phyloP scores from a whole-genome alignment of 2,797 vertebrate species.

The Neosalanx taihuensis region DNA sequence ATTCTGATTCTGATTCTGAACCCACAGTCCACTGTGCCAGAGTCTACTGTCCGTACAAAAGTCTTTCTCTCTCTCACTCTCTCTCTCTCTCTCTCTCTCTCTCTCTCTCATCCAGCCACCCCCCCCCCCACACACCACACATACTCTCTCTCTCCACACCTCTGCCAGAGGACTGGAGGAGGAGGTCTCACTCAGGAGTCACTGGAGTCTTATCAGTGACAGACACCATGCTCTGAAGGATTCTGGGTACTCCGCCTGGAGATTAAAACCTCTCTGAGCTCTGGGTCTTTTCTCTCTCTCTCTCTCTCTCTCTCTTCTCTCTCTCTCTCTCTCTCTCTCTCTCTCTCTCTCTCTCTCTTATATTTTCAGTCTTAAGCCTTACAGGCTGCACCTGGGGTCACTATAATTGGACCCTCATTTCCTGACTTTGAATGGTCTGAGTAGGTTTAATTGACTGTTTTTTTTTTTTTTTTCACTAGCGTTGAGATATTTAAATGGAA shows the following conservation, averaged over 20 bases:
- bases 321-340: not conserved
- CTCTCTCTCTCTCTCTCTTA: not conserved
- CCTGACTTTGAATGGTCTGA: constrained; percentile 47
- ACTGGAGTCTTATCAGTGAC: constrained; percentile 25
- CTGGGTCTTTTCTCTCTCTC: not conserved
- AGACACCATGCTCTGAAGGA: constrained; percentile 9
- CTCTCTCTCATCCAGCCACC: not conserved
- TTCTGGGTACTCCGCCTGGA: constrained; percentile 20
- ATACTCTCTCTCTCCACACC: not conserved
- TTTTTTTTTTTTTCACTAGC: constrained; percentile 32
- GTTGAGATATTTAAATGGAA: constrained; percentile 53
- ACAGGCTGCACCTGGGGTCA: constrained; percentile 39
- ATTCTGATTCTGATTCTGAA: not conserved
- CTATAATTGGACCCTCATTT: constrained; percentile 56
- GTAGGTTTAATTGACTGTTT: constrained; percentile 47
- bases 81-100: not conserved
- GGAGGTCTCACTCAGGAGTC: constrained; percentile 17
- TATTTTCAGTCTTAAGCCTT: constrained; percentile 25
- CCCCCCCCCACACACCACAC: not conserved
- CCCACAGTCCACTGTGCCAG: constrained; percentile 3
- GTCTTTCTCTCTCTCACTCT: no score
- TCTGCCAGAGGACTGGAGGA: not conserved
- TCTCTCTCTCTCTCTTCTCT: not conserved
- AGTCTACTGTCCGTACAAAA: no score
- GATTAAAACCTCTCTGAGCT: constrained; percentile 18